Percentiles rank a stretch among this genome's conserved stretches.
phyloP scores from a whole-genome alignment of 2,888 invertebrate genomes.

The Eupithecia exiguata region DNA sequence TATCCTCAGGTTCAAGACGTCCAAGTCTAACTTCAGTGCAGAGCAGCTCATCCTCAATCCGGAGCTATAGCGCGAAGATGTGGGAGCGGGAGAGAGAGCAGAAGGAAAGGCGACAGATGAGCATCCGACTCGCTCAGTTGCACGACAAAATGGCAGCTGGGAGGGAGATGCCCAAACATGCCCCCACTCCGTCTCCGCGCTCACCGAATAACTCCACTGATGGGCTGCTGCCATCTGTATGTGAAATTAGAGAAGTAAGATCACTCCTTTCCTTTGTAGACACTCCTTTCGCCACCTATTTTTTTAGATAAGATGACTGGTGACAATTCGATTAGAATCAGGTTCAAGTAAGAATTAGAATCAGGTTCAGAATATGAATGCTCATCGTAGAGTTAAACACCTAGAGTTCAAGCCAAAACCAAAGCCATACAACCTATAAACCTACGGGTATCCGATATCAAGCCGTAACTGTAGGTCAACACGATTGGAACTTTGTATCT shows the following conservation, averaged over 20 bases:
- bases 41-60: slow-evolving; percentile 91
- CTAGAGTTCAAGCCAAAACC: background rate
- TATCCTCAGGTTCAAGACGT: slow-evolving; percentile 90
- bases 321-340: background rate
- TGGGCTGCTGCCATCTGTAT: slow-evolving; percentile 91
- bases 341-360: background rate
- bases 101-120: slow-evolving; percentile 91
- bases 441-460: background rate
- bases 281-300: background rate
- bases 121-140: slow-evolving; percentile 88
- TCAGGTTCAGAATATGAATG: background rate
- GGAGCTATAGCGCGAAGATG: slow-evolving; percentile 91
- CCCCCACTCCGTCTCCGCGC: slow-evolving; percentile 89
- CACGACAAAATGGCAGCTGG: slow-evolving; percentile 85
- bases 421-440: background rate
- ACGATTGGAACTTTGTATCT: slow-evolving; percentile 9
- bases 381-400: too few relatives aligned
- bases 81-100: slow-evolving; percentile 92
- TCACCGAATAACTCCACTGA: slow-evolving; percentile 92
- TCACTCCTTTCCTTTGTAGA: slow-evolving; percentile 58
- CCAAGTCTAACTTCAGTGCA: slow-evolving; percentile 94
- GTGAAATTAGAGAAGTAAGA: slow-evolving; percentile 90
- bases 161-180: slow-evolving; percentile 76
- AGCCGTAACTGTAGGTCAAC: background rate
- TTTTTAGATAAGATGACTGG: background rate